A percentile compares a stretch with the other conserved stretches of the same genome.
phyloP scores from a whole-genome alignment of 2,113 vertebrate genomes.

The Oncorhynchus nerka region DNA sequence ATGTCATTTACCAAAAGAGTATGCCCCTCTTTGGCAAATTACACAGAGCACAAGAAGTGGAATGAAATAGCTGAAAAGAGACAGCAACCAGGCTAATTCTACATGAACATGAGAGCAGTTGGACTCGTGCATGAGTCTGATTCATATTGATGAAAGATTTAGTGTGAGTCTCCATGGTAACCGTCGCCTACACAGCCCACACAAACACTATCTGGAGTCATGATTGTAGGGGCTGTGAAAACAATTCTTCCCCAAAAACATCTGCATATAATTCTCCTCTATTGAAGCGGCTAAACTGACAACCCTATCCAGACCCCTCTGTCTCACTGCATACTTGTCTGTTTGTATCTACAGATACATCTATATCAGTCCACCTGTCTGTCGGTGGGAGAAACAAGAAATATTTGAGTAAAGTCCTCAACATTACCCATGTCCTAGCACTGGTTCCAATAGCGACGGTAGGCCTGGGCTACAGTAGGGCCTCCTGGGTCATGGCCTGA shows the following conservation, averaged over 20 bases:
- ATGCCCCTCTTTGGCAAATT: too few species aligned
- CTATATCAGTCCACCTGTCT: too few species aligned
- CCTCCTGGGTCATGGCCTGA: too few species aligned
- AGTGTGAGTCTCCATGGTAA: background rate
- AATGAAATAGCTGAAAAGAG: background rate
- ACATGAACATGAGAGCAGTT: background rate
- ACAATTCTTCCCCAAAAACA: background rate
- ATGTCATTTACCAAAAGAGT: too few species aligned
- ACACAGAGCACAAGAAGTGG: too few species aligned
- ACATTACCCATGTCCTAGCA: too few species aligned
- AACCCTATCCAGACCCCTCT: background rate
- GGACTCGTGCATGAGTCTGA: too few species aligned
- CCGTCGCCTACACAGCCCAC: background rate
- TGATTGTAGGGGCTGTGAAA: background rate
- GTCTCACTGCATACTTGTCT: background rate
- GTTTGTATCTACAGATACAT: background rate
- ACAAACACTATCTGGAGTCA: background rate
- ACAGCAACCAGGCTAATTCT: constrained; percentile 11
- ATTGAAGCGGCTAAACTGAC: background rate
- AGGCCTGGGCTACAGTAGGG: too few species aligned
- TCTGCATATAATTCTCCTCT: background rate
- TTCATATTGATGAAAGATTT: background rate
- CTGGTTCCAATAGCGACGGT: too few species aligned
- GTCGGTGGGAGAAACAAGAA: too few species aligned
- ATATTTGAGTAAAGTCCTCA: too few species aligned